Evolutionary conservation across 2,113 vertebrate genomes (phyloP), one percentile per base, ranked within the genome.

Genomic region (Campylorhamphus procurvoides): DNA sequence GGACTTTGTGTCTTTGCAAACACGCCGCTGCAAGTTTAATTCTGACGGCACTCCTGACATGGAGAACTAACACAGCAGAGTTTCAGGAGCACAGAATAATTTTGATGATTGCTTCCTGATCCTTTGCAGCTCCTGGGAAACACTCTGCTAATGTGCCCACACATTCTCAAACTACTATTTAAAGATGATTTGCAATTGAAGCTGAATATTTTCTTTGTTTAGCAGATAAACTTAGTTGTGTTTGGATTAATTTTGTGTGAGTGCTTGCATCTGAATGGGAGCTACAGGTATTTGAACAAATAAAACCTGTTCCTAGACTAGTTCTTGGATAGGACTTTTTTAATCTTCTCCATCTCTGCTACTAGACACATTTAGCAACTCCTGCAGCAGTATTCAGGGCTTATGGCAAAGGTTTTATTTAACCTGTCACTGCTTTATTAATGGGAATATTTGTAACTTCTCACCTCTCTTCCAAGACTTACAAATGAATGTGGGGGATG

Each of bases 271-370:
- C 73, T 73, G 71, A 88, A 83, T 83, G 56, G 67, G 74, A 93
- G 75, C 84, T 94, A 77, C 46, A 74, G 93, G 68, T 84, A 88
- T 92, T 72, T 93, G 87, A 88, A 78, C 85, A 93, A 93, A 95
- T 92, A 95, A 91, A 95, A 93, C 91, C 73, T 75, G 86, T 84
- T 96, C 82, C 72, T 86, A 35, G 79, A 88, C 75, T 59, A 80
- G 84, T 93, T 92, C 85, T 92, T 86, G 64, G 67, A 29, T 80
- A 73, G 56, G 67, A 66, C 58, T 93, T 95, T 94, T 94, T 90
- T 73, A 74, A 85, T 85, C 82, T 74, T 73, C 69, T 87, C 35
- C 69, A 24, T 90, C 78, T 94, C 63, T 93, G 75, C 75, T 71
- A 79, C 42, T 42, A 90, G 87, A 55, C 1, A 0, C 56, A 50